phyloP scores from a whole-genome alignment of 2,888 invertebrate genomes.

The Drosophila dives region DNA sequence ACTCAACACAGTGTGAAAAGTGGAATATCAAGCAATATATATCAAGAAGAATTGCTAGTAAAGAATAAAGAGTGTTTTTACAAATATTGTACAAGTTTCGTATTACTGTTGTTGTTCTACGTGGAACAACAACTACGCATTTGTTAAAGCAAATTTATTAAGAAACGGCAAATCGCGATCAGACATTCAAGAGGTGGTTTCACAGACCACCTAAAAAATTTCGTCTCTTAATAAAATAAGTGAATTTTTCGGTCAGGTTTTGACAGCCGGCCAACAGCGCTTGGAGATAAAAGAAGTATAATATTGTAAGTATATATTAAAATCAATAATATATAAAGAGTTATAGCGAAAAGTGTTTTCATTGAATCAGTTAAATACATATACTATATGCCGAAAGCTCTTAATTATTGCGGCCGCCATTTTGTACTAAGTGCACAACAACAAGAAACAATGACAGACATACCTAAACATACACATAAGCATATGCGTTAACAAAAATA shows the following conservation, averaged over 20 bases:
- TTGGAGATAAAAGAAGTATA: conserved; percentile 55
- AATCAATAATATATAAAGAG: background rate
- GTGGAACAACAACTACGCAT: conserved; percentile 59
- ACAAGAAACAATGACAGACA: conserved; percentile 8
- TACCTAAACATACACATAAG: background rate
- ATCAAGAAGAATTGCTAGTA: conserved; percentile 30
- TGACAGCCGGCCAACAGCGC: conserved; percentile 53
- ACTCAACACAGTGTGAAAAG: conserved; percentile 49
- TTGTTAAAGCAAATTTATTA: conserved; percentile 18
- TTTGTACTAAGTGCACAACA: conserved; percentile 37
- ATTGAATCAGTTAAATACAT: conserved; percentile 1
- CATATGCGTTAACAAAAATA: background rate
- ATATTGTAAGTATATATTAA: conserved; percentile 57
- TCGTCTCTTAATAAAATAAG: conserved; percentile 45
- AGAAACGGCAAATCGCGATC: conserved; percentile 59
- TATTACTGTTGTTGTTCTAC: conserved; percentile 50
- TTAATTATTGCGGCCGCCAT: conserved; percentile 39
- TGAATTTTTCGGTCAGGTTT: conserved; percentile 58
- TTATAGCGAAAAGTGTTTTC: background rate
- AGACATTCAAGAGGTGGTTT: conserved; percentile 61
- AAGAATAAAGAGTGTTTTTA: conserved; percentile 38
- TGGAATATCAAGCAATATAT: conserved; percentile 30
- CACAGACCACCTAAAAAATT: conserved; percentile 66
- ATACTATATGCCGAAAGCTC: conserved; percentile 37
- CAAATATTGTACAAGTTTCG: background rate